Conservation (phyloP, 2,888 invertebrate species). For the Hedya salicella region DNA sequence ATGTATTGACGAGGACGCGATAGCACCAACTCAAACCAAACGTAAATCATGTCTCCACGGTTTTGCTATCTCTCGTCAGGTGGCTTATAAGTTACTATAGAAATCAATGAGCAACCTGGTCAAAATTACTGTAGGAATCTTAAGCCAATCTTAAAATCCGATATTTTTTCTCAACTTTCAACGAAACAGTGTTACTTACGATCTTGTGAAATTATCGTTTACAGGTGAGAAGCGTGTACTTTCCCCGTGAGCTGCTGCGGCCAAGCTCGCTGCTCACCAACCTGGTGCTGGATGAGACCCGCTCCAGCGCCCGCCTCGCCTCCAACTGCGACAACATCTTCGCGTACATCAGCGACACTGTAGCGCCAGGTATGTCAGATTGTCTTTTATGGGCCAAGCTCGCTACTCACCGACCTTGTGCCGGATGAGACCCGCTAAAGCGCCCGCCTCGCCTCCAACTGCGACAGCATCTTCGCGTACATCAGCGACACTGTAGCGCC, state of each 20-base stretch:
- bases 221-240: constrained; percentile 87
- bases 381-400: constrained; percentile 87
- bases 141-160: background rate
- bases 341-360: constrained; percentile 92
- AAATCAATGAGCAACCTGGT: background rate
- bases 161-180: too few relatives aligned
- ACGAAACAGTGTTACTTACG: background rate
- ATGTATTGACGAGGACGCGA: too few relatives aligned
- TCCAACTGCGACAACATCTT: constrained; percentile 90
- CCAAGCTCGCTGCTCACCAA: constrained; percentile 92
- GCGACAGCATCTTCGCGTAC: constrained; percentile 86
- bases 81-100: too few relatives aligned
- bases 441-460: constrained; percentile 78
- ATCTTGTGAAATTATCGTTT: background rate
- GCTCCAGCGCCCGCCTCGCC: constrained; percentile 79
- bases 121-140: background rate
- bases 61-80: too few relatives aligned
- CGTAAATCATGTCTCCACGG: too few relatives aligned
- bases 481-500: background rate
- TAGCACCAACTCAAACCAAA: too few relatives aligned
- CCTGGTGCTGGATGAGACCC: constrained; percentile 90
- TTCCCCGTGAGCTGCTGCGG: constrained; percentile 90
- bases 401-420: constrained; percentile 91
- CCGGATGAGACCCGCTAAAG: constrained; percentile 89
- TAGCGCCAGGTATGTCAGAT: constrained; percentile 87